Percentiles rank a stretch among this genome's conserved stretches.
Conservation (phyloP, 2,888 invertebrate species). For the Deilephila elpenor region DNA sequence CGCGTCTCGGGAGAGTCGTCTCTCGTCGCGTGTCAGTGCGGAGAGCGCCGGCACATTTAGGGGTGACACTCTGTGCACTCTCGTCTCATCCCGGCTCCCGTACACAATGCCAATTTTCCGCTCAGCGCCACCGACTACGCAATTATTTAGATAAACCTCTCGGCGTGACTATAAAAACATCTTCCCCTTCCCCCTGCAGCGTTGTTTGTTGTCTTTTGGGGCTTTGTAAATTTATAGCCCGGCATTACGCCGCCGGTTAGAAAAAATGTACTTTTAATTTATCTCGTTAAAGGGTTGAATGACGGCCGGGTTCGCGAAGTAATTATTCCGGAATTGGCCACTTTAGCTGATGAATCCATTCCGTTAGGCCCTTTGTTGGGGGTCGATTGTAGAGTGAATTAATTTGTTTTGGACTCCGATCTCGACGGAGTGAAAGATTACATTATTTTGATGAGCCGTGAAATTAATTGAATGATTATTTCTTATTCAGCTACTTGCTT, state of each 20-base stretch:
- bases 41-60: conserved; percentile 29
- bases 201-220: conserved; percentile 82
- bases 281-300: conserved; percentile 85
- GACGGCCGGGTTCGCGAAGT: conserved; percentile 81
- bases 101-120: conserved; percentile 82
- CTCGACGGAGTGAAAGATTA: conserved; percentile 76
- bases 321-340: conserved; percentile 84
- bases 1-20: conserved; percentile 47
- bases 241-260: conserved; percentile 79
- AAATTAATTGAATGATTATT: conserved; percentile 49
- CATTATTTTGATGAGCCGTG: conserved; percentile 66
- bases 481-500: conserved; percentile 1
- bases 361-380: conserved; percentile 70
- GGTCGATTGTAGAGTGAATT: conserved; percentile 76
- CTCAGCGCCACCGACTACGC: conserved; percentile 82
- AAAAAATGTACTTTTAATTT: conserved; percentile 85
- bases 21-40: conserved; percentile 31
- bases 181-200: conserved; percentile 73
- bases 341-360: conserved; percentile 84
- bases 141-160: conserved; percentile 85
- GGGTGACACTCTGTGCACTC: conserved; percentile 38
- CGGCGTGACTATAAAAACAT: conserved; percentile 84
- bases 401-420: conserved; percentile 75
- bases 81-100: conserved; percentile 45
- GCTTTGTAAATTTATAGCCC: conserved; percentile 82